phyloP scores from a whole-genome alignment of 2,113 vertebrate species.

The Cyprinus carpio region DNA sequence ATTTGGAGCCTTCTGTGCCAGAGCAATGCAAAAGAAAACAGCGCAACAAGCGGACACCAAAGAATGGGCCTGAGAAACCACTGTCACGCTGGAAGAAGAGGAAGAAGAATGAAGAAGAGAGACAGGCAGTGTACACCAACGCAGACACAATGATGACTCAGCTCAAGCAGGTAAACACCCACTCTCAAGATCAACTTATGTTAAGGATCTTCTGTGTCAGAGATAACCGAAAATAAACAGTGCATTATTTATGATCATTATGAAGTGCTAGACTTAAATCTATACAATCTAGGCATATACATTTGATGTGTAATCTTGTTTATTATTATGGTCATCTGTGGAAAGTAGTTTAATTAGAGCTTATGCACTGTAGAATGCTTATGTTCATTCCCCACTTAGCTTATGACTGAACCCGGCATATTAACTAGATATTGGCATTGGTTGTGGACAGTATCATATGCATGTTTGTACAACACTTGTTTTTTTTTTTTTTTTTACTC shows the following conservation, averaged over 20 bases:
- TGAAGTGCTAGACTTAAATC: no score
- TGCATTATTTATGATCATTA: no score
- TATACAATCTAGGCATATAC: no score
- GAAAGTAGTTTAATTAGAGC: background rate
- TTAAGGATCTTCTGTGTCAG: no score
- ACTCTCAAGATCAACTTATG: no score
- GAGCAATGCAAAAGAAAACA: constrained; percentile 83
- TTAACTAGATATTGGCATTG: background rate
- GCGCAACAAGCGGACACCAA: constrained; percentile 82
- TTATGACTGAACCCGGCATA: no score
- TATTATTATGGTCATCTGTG: background rate
- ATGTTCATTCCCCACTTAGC: background rate
- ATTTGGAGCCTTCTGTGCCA: constrained; percentile 70
- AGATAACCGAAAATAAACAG: no score
- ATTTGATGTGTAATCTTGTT: background rate
- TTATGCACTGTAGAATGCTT: background rate
- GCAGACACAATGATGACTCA: constrained; percentile 81
- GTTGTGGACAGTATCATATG: background rate
- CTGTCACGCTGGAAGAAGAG: constrained; percentile 87
- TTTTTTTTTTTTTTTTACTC: background rate
- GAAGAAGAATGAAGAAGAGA: constrained; percentile 89
- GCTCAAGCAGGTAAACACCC: constrained; percentile 61
- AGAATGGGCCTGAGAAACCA: constrained; percentile 77
- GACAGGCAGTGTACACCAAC: constrained; percentile 73
- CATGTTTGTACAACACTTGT: background rate